Percentiles rank a stretch among this genome's conserved stretches.
phyloP scores from a whole-genome alignment of 2,888 invertebrate species.

The Aricia artaxerxes region DNA sequence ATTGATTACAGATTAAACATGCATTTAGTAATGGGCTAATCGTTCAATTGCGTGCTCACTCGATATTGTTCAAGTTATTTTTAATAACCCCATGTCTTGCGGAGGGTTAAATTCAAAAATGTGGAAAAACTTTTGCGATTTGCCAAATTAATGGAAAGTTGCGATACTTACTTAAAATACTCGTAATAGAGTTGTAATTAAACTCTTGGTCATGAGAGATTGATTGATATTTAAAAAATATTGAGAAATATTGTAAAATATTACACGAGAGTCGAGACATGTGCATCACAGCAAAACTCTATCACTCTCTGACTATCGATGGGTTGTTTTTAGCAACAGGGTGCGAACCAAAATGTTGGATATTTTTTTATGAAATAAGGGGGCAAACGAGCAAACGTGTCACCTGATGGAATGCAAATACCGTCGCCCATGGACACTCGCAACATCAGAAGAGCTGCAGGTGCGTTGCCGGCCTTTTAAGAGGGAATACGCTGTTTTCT shows the following conservation, averaged over 20 bases:
- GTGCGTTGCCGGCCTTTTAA: no score
- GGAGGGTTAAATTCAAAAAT: constrained; percentile 1
- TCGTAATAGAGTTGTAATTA: neutral
- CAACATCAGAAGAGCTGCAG: no score
- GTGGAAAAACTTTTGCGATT: neutral
- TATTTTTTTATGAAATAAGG: neutral
- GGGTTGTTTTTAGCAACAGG: neutral
- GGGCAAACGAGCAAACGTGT: no score
- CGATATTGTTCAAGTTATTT: constrained; percentile 52
- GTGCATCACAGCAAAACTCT: no score
- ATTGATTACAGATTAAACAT: constrained; percentile 65
- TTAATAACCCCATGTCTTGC: constrained; percentile 44
- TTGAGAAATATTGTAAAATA: no score
- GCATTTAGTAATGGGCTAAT: constrained; percentile 67
- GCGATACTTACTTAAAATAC: neutral
- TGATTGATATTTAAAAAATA: no score
- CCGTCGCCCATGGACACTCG: no score
- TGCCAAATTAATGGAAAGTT: neutral
- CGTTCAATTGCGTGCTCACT: constrained; percentile 60
- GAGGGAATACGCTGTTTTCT: no score
- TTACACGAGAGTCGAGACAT: no score
- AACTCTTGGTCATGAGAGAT: neutral
- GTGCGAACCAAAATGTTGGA: neutral
- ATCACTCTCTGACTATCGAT: neutral
- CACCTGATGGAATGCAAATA: no score